Evolutionary conservation across 2,113 vertebrate genomes (phyloP).

Genomic region (Callipepla californica): DNA sequence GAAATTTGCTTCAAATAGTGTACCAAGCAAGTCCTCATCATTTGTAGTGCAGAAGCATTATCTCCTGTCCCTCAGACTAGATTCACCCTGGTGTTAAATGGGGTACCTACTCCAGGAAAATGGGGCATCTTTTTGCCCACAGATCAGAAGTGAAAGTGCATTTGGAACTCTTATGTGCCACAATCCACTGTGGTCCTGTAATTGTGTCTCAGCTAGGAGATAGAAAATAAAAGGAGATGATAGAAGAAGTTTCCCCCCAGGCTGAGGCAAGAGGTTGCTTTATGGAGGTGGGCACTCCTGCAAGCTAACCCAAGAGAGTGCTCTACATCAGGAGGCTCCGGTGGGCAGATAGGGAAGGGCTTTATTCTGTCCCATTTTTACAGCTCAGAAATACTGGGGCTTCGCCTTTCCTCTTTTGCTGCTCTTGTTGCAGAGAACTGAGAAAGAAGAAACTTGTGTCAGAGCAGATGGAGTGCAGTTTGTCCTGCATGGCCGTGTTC

Average conservation of each 20-base stretch:
- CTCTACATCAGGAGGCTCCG: not conserved
- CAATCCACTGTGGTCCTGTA: rapidly evolving
- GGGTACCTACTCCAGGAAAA: not conserved
- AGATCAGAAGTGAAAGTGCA: not conserved
- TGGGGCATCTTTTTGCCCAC: not conserved
- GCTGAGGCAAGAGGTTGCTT: not conserved
- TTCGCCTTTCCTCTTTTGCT: not conserved
- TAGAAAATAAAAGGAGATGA: not conserved
- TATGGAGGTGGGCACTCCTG: not conserved
- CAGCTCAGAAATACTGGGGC: not conserved
- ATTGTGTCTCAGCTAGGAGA: rapidly evolving
- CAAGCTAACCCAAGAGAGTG: no score
- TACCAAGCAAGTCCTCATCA: not conserved
- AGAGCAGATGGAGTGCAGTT: not conserved
- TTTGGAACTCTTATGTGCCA: not conserved
- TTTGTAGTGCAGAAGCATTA: not conserved
- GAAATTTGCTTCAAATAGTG: not conserved
- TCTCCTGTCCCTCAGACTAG: not conserved
- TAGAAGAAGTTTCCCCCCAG: not conserved
- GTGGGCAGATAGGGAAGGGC: not conserved
- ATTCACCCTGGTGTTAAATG: not conserved
- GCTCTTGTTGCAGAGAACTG: not conserved
- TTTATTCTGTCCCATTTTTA: not conserved
- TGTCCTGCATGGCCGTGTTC: not conserved
- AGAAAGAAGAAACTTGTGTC: not conserved